Conservation (phyloP, 1,140 invertebrate genomes). For the Diorhabda sublineata region DNA sequence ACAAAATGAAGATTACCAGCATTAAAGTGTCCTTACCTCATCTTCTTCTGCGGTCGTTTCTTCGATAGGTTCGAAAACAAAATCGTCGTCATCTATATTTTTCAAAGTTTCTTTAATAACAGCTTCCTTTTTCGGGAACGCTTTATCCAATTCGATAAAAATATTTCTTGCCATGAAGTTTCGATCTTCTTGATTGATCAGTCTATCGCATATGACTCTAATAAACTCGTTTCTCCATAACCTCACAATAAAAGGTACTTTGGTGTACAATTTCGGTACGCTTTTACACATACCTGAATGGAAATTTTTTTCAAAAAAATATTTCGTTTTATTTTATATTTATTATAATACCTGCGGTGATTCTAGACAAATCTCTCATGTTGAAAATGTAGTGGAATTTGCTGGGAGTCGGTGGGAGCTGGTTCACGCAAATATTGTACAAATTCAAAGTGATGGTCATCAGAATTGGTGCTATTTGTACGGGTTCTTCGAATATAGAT, state of each 20-base stretch:
- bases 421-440: conserved; percentile 72
- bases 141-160: conserved; percentile 48
- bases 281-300: conserved; percentile 61
- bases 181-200: conserved; percentile 66
- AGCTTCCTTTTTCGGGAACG: conserved; percentile 45
- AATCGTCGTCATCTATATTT: conserved; percentile 28
- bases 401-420: conserved; percentile 84
- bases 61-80: conserved; percentile 25
- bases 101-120: conserved; percentile 14
- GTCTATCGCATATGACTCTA: conserved; percentile 79
- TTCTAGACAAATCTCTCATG: conserved; percentile 80
- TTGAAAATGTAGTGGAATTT: conserved; percentile 96
- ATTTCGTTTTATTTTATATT: background rate
- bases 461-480: conserved; percentile 64
- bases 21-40: conserved; percentile 34
- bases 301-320: background rate
- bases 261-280: conserved; percentile 61
- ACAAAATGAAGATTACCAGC: no score
- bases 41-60: conserved; percentile 45
- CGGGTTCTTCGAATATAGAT: conserved; percentile 59
- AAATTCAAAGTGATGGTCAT: conserved; percentile 75
- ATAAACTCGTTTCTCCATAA: conserved; percentile 88
- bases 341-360: conserved; percentile 56
- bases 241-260: conserved; percentile 66
- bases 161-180: conserved; percentile 51